phyloP scores from a whole-genome alignment of 2,113 vertebrate species.

The Azemiops feae region DNA sequence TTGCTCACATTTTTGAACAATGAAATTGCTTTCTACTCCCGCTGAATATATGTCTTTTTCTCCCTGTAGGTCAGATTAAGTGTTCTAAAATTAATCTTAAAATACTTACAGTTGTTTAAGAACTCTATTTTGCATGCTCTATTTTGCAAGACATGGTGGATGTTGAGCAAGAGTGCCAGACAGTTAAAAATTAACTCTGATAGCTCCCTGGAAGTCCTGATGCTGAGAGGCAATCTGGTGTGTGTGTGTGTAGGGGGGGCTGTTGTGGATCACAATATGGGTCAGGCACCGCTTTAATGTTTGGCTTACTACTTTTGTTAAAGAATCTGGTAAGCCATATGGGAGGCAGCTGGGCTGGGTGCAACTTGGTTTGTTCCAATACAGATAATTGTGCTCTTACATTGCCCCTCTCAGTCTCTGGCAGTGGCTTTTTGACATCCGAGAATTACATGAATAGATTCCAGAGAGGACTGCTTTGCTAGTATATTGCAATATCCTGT shows the following conservation, averaged over 20 bases:
- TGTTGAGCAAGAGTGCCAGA: background rate
- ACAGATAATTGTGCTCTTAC: background rate
- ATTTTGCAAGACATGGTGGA: background rate
- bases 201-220: background rate
- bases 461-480: background rate
- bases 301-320: background rate
- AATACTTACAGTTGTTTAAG: constrained; percentile 17
- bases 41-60: constrained; percentile 26
- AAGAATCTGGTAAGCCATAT: background rate
- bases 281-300: background rate
- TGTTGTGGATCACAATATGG: background rate
- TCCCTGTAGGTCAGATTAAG: constrained; percentile 13
- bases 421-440: background rate
- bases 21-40: constrained; percentile 21
- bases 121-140: background rate
- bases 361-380: background rate
- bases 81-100: constrained; percentile 21
- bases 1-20: constrained; percentile 4
- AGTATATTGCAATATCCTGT: background rate
- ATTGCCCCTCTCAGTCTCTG: background rate
- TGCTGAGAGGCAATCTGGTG: background rate
- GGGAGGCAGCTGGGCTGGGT: background rate
- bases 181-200: background rate
- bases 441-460: background rate
- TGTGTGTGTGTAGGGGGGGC: too few relatives aligned